phyloP scores from a whole-genome alignment of 2,797 vertebrate genomes.

The Sebastes wilsoni region DNA sequence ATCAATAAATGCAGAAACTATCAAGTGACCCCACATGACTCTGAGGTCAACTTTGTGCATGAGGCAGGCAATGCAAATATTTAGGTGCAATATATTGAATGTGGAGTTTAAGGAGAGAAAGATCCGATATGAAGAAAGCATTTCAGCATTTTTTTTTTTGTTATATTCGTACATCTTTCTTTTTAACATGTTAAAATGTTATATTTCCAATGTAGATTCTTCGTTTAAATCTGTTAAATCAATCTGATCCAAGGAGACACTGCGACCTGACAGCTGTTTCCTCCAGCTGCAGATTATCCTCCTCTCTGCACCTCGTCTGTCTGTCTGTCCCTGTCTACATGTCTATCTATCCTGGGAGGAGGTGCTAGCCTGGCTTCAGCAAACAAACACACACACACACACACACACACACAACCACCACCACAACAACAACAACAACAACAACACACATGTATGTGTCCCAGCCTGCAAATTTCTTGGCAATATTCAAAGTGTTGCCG shows the following conservation, averaged over 20 bases:
- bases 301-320: background rate
- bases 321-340: slow-evolving; percentile 18
- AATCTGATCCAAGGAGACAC: background rate
- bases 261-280: slow-evolving; percentile 45
- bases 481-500: slow-evolving; percentile 83
- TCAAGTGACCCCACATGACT: background rate
- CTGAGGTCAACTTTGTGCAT: background rate
- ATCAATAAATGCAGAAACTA: background rate
- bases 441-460: slow-evolving; percentile 62
- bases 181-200: background rate
- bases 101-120: background rate
- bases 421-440: background rate
- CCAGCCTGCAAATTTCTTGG: slow-evolving; percentile 80
- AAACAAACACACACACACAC: background rate
- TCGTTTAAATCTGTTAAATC: slow-evolving; percentile 1
- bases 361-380: slow-evolving; percentile 44
- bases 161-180: background rate
- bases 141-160: background rate
- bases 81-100: background rate
- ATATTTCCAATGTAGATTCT: background rate
- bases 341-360: slow-evolving; percentile 47
- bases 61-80: background rate
- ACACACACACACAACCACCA: background rate
- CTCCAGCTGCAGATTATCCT: slow-evolving; percentile 45
- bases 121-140: background rate